phyloP scores from a whole-genome alignment of 1,140 invertebrate genomes.

The Piezodorus guildinii region DNA sequence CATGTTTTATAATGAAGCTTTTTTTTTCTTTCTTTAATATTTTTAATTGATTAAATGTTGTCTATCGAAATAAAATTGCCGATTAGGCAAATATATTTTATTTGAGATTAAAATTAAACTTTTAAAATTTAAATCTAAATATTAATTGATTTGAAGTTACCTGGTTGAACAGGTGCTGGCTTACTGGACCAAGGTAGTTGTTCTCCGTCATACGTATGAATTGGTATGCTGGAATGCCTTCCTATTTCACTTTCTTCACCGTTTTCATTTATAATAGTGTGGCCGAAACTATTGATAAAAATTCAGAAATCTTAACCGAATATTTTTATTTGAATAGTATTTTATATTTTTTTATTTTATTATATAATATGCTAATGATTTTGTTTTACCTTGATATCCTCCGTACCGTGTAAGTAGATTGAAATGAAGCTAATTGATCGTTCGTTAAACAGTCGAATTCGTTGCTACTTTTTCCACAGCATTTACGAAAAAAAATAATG shows the following conservation, averaged over 20 bases:
- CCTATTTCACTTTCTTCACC: constrained; percentile 21
- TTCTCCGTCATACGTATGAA: constrained; percentile 13
- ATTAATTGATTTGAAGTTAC: too few species aligned
- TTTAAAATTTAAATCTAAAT: too few species aligned
- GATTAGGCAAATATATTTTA: too few species aligned
- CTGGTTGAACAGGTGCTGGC: constrained; percentile 19
- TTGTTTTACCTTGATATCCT: constrained; percentile 12
- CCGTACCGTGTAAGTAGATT: constrained; percentile 18
- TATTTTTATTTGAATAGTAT: too few species aligned
- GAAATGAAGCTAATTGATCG: constrained; percentile 14
- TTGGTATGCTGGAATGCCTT: constrained; percentile 19
- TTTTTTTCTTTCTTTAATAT: too few species aligned
- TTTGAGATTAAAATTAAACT: too few species aligned
- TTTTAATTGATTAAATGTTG: too few species aligned
- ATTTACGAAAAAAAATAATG: background rate
- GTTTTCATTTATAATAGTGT: constrained; percentile 20
- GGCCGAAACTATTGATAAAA: constrained; percentile 17
- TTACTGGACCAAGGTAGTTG: constrained; percentile 17
- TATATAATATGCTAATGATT: background rate
- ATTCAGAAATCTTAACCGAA: background rate
- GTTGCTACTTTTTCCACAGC: background rate
- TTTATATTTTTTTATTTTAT: too few species aligned
- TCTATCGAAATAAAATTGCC: too few species aligned
- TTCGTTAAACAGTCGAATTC: background rate
- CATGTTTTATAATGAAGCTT: too few species aligned